Percentiles rank a stretch among this genome's conserved stretches.
phyloP scores from a whole-genome alignment of 2,888 invertebrate species.

The Xestia xanthographa region DNA sequence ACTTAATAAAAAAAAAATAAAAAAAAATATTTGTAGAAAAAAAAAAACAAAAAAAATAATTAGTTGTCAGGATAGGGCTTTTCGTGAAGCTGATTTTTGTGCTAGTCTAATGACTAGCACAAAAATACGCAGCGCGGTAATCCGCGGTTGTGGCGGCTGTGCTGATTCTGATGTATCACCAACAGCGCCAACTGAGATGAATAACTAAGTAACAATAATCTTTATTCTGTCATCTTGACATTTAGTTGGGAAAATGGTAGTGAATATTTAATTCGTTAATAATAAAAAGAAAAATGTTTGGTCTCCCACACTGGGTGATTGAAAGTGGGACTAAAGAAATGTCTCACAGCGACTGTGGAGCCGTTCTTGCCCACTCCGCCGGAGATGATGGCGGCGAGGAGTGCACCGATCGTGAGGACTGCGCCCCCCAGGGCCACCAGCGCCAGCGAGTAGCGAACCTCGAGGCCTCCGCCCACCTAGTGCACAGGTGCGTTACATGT shows the following conservation, averaged over 20 bases:
- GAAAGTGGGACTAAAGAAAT: constrained; percentile 56
- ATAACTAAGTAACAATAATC: not conserved
- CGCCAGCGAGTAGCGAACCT: constrained; percentile 94
- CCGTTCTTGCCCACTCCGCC: constrained; percentile 99
- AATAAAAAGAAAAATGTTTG: not conserved
- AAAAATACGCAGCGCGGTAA: no score
- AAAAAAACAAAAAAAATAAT: constrained; percentile 12
- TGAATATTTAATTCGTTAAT: not conserved
- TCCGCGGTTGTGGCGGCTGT: not conserved
- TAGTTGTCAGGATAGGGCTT: constrained; percentile 13
- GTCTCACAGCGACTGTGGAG: constrained; percentile 99
- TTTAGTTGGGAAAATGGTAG: not conserved
- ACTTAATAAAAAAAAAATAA: no score
- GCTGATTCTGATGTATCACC: not conserved
- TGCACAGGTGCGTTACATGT: constrained; percentile 66
- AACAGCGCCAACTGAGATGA: not conserved
- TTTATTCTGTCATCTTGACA: constrained; percentile 45
- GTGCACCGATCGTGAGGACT: constrained; percentile 93
- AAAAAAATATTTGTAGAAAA: constrained; percentile 1
- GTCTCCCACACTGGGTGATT: constrained; percentile 42
- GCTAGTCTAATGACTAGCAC: no score
- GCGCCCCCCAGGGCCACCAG: constrained; percentile 94
- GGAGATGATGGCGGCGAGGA: constrained; percentile 94
- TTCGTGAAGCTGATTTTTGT: not conserved
- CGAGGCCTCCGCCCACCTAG: constrained; percentile 90